Conservation (phyloP, 2,797 vertebrate species). For the Discoglossus pictus region DNA sequence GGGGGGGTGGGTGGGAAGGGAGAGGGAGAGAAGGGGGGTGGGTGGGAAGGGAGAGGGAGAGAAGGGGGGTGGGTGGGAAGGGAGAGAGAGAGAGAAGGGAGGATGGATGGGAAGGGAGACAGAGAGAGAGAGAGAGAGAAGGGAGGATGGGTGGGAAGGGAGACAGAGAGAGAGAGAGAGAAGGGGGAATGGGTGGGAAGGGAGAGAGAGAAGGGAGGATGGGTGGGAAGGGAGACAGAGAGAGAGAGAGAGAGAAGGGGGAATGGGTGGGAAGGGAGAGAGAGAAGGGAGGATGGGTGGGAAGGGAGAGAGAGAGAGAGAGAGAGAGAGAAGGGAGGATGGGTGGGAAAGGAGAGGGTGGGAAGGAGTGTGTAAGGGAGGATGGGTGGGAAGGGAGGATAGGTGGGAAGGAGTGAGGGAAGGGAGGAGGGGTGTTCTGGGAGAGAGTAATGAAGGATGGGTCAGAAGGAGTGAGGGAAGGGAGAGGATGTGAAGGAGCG, state of each 20-base stretch:
- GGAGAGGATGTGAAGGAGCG: too few relatives aligned
- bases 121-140: too few relatives aligned
- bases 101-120: constrained; percentile 51
- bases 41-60: background rate
- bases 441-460: background rate
- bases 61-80: background rate
- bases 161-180: constrained; percentile 35
- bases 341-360: background rate
- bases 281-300: background rate
- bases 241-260: background rate
- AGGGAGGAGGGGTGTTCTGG: background rate
- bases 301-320: background rate
- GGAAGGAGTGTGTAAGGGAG: background rate
- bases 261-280: background rate
- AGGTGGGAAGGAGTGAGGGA: background rate
- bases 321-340: background rate
- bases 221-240: background rate
- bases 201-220: background rate
- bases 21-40: background rate
- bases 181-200: constrained; percentile 54
- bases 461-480: too few relatives aligned
- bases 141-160: background rate
- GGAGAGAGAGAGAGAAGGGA: constrained; percentile 50
- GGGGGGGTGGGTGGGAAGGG: constrained; percentile 47
- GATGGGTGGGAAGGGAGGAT: background rate